Evolutionary conservation across 2,113 vertebrate genomes (phyloP).

Genomic region (Ramphastos sulfuratus): DNA sequence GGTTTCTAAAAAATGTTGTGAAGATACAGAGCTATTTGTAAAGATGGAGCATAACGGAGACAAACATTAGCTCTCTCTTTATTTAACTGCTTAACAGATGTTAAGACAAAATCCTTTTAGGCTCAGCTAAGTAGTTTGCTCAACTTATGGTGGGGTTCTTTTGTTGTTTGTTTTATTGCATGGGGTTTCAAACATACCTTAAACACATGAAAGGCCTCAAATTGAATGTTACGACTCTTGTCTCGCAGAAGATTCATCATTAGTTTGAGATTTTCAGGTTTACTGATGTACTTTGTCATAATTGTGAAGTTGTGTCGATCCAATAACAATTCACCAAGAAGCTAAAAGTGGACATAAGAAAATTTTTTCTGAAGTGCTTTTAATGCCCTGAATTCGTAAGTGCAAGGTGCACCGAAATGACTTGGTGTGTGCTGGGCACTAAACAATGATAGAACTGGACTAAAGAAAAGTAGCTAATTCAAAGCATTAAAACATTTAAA

Average conservation of each 20-base stretch:
- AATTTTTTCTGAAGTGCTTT: background rate
- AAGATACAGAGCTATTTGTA: background rate
- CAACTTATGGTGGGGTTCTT: background rate
- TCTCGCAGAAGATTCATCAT: slow-evolving; percentile 90
- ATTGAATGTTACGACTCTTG: slow-evolving; percentile 89
- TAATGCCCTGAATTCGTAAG: background rate
- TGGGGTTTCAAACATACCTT: slow-evolving; percentile 69
- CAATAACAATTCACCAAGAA: slow-evolving; percentile 85
- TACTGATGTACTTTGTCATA: slow-evolving; percentile 90
- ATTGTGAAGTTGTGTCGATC: slow-evolving; percentile 89
- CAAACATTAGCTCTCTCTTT: background rate
- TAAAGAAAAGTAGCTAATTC: background rate
- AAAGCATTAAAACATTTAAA: background rate
- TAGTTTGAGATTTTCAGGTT: slow-evolving; percentile 87
- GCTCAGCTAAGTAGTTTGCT: background rate
- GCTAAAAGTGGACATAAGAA: slow-evolving; percentile 52
- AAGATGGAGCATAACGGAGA: background rate
- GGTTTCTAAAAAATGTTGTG: background rate
- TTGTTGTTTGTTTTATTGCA: background rate
- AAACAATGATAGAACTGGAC: background rate
- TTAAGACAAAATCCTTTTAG: background rate
- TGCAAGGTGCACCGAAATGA: background rate
- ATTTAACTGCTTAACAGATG: background rate
- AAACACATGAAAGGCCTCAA: slow-evolving; percentile 89
- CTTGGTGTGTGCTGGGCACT: background rate